Evolutionary conservation across 2,113 vertebrate genomes (phyloP).

Genomic region (Melanerpes formicivorus): DNA sequence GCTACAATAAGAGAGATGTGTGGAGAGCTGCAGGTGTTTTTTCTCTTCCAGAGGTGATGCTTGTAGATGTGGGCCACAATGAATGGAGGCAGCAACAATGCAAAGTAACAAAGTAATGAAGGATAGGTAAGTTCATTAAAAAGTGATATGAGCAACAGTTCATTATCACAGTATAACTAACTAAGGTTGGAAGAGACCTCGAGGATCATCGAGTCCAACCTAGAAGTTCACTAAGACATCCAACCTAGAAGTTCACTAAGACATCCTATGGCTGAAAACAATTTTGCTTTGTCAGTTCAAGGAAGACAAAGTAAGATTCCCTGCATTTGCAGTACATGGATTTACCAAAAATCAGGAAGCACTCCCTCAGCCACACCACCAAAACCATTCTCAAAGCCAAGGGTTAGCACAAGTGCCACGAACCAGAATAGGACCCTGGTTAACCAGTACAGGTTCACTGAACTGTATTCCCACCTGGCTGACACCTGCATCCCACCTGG

Average conservation of each 20-base stretch:
- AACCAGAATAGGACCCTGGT: neutral
- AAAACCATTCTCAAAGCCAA: neutral
- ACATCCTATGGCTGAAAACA: neutral
- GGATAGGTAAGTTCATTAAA: neutral
- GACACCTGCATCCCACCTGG: neutral
- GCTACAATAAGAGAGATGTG: neutral
- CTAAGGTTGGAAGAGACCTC: too few relatives aligned
- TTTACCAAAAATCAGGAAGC: neutral
- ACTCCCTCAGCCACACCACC: neutral
- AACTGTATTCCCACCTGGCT: neutral
- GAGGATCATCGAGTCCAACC: too few relatives aligned
- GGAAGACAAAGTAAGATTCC: neutral
- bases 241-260: neutral
- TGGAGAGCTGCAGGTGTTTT: rapidly evolving
- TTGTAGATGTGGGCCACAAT: neutral
- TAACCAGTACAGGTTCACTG: neutral
- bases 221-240: neutral
- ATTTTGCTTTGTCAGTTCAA: neutral
- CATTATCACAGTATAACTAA: neutral
- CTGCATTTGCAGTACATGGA: neutral
- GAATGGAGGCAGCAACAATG: neutral
- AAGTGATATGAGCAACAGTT: neutral
- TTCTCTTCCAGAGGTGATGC: neutral
- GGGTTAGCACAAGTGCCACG: rapidly evolving
- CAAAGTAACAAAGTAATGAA: neutral